Evolutionary conservation across 2,113 vertebrate genomes (phyloP).

Genomic region (Litocranius walleri): DNA sequence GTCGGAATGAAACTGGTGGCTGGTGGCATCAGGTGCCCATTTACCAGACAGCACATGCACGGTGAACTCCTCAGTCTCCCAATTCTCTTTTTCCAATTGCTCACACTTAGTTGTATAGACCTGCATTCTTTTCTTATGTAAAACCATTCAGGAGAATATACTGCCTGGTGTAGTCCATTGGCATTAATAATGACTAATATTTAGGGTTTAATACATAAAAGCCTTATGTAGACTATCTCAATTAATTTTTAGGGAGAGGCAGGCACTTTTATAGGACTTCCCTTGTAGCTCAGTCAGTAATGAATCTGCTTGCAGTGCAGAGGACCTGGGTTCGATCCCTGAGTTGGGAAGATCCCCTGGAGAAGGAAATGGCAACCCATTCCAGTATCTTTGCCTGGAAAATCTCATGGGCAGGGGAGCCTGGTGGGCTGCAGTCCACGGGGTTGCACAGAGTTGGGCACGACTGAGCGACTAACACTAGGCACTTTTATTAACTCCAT

Average conservation of each 20-base stretch:
- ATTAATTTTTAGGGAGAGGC: not conserved
- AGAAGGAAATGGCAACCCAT: no score
- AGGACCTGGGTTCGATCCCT: no score
- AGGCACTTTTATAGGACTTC: not conserved
- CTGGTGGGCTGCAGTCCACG: no score
- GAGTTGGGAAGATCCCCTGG: no score
- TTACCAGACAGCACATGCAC: fast-evolving
- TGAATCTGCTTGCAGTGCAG: no score
- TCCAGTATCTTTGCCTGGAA: no score
- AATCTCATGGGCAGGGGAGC: no score
- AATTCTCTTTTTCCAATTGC: not conserved
- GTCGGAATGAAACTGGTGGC: not conserved
- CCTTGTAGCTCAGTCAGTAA: no score
- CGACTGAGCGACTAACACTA: no score
- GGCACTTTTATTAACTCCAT: not conserved
- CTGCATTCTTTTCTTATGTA: not conserved
- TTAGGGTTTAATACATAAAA: not conserved
- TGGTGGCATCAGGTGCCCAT: not conserved
- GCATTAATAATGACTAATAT: not conserved
- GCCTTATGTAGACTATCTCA: not conserved
- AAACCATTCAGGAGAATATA: not conserved
- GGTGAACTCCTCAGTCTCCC: not conserved
- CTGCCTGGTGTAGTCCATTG: not conserved
- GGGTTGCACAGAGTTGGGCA: no score
- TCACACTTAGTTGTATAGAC: not conserved